Evolutionary conservation across 2,113 vertebrate species (phyloP), one percentile per base, ranked within the genome.

Genomic region (Eurypyga helias): DNA sequence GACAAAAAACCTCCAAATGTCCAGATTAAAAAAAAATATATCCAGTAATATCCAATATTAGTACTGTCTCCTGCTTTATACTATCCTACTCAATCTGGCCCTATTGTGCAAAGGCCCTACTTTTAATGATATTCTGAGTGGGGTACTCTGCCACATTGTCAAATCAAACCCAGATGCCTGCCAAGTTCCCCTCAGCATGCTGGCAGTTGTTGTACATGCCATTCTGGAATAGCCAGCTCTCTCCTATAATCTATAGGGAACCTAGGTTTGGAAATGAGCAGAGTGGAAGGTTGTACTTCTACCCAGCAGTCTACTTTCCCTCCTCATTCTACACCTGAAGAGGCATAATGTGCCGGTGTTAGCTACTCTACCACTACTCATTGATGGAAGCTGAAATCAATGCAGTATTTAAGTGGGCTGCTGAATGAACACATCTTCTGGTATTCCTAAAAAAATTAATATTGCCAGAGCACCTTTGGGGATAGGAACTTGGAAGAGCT

Each of bases 81-180:
- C 19, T 43, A 1, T 26, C 1, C 0, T 58, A 12, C 2, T 2
- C 11, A 51, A 11, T 11, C 54, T 70, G 49, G 23, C 11, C 25
- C 13, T 49, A 10, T 34, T 65, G 45, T 58, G 24, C 41, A 49
- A 29, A 62, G 58, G 13, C 14, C 11, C 36, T 38, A 31, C 43
- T 81, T 85, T 41, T 55, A 61, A 31, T 54, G 55, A 25, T 55
- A 29, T 16, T 62, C n/a, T 80, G 21, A 34, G 20, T 1, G 2
- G 3, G 13, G 9, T 64, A 24, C 52, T 82, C 45, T 34, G 6
- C 33, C 25, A 6, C 33, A 4, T 20, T 36, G 48, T 41, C 24
- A 71, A 8, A 41, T 75, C n/a, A 64, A 70, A 80, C n/a, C n/a
- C 26, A 24, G 41, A n/a, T 64, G 52, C n/a, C n/a, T 75, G 24